Evolutionary conservation across 2,888 invertebrate species (phyloP).

Genomic region (Andrena camellia): DNA sequence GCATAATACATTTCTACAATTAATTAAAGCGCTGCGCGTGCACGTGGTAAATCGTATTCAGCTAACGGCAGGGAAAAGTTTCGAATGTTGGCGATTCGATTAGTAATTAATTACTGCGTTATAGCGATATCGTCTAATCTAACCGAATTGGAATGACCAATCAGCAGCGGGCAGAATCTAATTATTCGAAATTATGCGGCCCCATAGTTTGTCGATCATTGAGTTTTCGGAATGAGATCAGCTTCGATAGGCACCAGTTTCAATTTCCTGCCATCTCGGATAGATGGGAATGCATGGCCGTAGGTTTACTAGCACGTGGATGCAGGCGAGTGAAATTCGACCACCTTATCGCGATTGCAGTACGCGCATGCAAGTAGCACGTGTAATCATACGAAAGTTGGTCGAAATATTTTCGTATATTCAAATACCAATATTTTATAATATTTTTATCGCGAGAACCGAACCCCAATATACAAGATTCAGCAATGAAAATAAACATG

Average conservation of each 20-base stretch:
- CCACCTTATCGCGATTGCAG: neutral
- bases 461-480: no score
- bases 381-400: neutral
- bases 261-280: constrained; percentile 62
- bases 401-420: constrained; percentile 5
- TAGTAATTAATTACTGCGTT: neutral
- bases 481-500: no score
- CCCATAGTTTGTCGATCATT: constrained; percentile 59
- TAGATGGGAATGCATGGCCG: constrained; percentile 33
- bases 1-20: neutral
- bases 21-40: neutral
- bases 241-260: constrained; percentile 55
- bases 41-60: no score
- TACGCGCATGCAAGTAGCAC: neutral
- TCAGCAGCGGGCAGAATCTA: constrained; percentile 18
- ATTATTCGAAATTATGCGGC: constrained; percentile 50
- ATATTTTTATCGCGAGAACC: no score
- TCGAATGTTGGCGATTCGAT: neutral
- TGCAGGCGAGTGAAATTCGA: constrained; percentile 49
- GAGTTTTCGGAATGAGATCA: constrained; percentile 57
- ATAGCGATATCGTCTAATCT: neutral
- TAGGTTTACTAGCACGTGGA: constrained; percentile 2
- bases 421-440: neutral
- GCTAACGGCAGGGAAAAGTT: neutral
- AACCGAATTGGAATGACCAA: constrained; percentile 25